Conservation (phyloP, 1,140 invertebrate genomes). For the Hestina assimilis region DNA sequence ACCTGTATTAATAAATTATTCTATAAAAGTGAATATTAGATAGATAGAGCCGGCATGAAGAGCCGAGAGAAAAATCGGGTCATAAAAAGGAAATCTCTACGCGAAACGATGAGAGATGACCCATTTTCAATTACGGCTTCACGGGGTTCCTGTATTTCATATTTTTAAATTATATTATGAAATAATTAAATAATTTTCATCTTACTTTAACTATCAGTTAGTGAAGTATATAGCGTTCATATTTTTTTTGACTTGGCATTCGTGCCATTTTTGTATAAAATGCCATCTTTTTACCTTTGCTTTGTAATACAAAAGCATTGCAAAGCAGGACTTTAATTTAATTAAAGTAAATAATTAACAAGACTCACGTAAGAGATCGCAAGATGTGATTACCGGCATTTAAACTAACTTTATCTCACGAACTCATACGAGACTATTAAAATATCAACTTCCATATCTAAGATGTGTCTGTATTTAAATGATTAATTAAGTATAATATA, state of each 20-base stretch:
- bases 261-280: too few relatives aligned
- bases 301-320: too few relatives aligned
- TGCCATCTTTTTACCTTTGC: too few relatives aligned
- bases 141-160: not conserved
- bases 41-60: conserved; percentile 21
- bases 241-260: too few relatives aligned
- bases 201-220: too few relatives aligned
- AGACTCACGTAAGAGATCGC: not conserved
- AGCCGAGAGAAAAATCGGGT: conserved; percentile 22
- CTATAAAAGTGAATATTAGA: conserved; percentile 19
- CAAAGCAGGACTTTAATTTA: too few relatives aligned
- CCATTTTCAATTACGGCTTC: conserved; percentile 21
- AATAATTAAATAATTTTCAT: not conserved
- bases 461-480: not conserved
- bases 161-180: not conserved
- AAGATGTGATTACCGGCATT: conserved; percentile 1
- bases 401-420: not conserved
- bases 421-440: not conserved
- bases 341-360: too few relatives aligned
- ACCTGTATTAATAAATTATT: not conserved
- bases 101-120: conserved; percentile 18
- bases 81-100: conserved; percentile 27
- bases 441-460: not conserved
- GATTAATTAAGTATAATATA: not conserved
- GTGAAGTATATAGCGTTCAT: too few relatives aligned